A percentile compares a stretch with the other conserved stretches of the same genome.
Conservation (phyloP, 1,140 invertebrate species). For the Arctopsyche grandis region DNA sequence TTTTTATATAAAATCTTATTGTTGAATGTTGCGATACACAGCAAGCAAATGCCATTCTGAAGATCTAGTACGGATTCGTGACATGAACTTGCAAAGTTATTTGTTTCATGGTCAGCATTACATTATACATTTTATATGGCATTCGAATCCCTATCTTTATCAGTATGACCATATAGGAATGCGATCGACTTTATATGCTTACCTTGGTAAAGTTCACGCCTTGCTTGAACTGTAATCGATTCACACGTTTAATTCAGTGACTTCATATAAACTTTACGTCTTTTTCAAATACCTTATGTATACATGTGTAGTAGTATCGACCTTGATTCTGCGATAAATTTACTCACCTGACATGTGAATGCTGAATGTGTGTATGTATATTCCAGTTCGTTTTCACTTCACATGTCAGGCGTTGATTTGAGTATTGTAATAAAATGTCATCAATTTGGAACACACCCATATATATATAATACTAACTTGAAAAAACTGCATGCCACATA, state of each 20-base stretch:
- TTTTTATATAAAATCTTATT: too few species aligned
- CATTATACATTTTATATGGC: not conserved
- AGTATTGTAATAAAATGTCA: too few species aligned
- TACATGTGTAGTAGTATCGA: not conserved
- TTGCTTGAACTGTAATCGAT: not conserved
- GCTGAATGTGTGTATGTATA: too few species aligned
- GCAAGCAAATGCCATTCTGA: too few species aligned
- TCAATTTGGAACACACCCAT: too few species aligned
- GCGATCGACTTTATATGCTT: not conserved
- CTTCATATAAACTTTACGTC: not conserved
- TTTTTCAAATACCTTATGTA: not conserved
- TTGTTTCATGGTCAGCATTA: conserved; percentile 17
- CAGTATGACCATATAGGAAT: conserved; percentile 6
- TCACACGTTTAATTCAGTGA: not conserved
- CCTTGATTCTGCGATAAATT: not conserved
- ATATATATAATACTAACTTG: too few species aligned
- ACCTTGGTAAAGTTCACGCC: conserved; percentile 15
- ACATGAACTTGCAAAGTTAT: conserved; percentile 19
- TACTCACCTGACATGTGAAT: too few species aligned
- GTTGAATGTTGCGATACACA: too few species aligned
- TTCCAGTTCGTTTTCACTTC: too few species aligned
- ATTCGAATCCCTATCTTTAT: not conserved
- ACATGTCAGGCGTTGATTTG: too few species aligned
- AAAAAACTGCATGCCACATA: too few species aligned
- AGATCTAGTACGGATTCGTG: conserved; percentile 3